Evolutionary conservation across 92 coral and sea anemone species (phyloP).

Genomic region (Zoanthus sansibaricus): DNA sequence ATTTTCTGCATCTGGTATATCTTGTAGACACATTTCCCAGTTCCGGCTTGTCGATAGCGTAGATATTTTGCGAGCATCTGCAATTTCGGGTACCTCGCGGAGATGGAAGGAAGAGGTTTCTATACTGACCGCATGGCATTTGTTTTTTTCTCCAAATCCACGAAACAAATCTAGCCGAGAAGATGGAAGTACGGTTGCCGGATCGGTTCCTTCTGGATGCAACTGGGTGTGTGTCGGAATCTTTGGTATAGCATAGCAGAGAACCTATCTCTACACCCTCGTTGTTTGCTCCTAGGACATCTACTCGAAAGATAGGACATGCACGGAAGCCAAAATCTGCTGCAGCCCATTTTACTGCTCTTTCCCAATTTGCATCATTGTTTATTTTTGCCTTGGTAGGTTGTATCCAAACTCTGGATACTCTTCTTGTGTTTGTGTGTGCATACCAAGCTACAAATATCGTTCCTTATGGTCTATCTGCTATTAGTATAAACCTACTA

Average conservation of each 20-base stretch:
- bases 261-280: conserved; percentile 23
- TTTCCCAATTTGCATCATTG: too few species aligned
- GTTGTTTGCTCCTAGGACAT: too few species aligned
- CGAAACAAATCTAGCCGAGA: neutral
- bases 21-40: conserved; percentile 10
- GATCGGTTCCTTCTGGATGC: conserved; percentile 27
- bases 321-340: too few species aligned
- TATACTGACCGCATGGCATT: conserved; percentile 12
- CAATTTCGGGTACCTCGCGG: conserved; percentile 23
- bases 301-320: conserved; percentile 39
- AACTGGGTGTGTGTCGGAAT: conserved; percentile 37
- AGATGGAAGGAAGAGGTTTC: conserved; percentile 3
- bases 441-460: conserved; percentile 43
- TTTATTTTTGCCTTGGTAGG: too few species aligned
- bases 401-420: neutral
- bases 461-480: neutral
- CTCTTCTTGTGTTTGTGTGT: conserved; percentile 41
- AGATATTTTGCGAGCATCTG: neutral
- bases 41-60: conserved; percentile 38
- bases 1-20: conserved; percentile 8
- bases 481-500: too few species aligned
- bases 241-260: conserved; percentile 48
- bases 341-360: too few species aligned
- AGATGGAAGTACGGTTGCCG: conserved; percentile 2
- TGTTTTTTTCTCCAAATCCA: conserved; percentile 28